Evolutionary conservation across 1,140 invertebrate genomes (phyloP), one percentile per base, ranked within the genome.

Genomic region (Sitophilus oryzae): DNA sequence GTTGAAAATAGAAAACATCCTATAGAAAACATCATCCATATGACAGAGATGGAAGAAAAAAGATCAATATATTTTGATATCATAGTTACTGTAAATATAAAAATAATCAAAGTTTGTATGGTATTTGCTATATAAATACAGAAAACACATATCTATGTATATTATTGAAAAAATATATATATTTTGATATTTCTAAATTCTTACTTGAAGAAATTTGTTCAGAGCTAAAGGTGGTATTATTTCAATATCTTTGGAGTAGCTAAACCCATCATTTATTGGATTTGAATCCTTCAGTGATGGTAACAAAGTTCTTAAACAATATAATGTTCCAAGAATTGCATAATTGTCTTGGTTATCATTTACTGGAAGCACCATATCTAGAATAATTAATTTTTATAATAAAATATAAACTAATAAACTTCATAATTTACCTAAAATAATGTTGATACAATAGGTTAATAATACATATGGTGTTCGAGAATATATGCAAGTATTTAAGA

Each of bases 301-400:
- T 36, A 86, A 67, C 38, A 86, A 69, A 25, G 77, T 68, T 62
- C 82, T 76, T 34, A 87, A 64, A 67, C 82, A 82, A 37, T 80
- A 72, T 34, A 89, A 74, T 23, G 79, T 76, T 43, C 86, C 86
- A 25, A 72, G 45, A 51, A 86, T 76, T 34, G 85, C 61, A 9
- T 72, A 69, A 62, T 60, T 63, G 45, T 62, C 51, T 48, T 63
- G 57, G 56, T 76, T 73, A 48, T 74, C 70, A 14, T 75, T 73
- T 8, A 76, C 70, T 55, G 76, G 72, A 63, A 67, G 68, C 53
- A 70, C 58, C 51, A 68, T 48, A 65, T 65, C 64, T 70, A 62
- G 50, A 67, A 66, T 30, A 40, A 18, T 10, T 44, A 21, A 30
- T 43, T n/a, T n/a, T n/a, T n/a, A n/a, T 46, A 21, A 36, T 14